phyloP scores from a whole-genome alignment of 1,140 invertebrate species.

The Heliconius himera region DNA sequence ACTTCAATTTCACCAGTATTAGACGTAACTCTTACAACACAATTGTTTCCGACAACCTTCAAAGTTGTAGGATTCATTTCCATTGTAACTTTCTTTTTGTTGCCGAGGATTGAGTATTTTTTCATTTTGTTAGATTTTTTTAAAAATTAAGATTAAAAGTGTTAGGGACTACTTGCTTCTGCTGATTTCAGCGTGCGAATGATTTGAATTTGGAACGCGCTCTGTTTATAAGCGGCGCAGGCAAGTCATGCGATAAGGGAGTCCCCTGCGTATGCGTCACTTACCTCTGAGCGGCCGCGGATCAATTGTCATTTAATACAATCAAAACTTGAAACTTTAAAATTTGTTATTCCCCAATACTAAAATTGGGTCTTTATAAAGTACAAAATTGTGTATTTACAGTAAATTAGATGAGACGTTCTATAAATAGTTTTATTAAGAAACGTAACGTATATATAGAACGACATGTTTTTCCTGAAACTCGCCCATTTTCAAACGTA shows the following conservation, averaged over 20 bases:
- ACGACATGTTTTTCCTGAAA: conserved; percentile 11
- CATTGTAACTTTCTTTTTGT: conserved; percentile 78
- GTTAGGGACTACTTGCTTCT: conserved; percentile 35
- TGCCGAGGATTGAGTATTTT: conserved; percentile 70
- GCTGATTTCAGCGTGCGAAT: conserved; percentile 50
- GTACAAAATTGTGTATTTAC: background rate
- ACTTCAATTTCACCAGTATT: conserved; percentile 75
- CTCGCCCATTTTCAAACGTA: background rate
- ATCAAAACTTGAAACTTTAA: background rate
- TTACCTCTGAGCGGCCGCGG: conserved; percentile 52
- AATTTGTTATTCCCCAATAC: conserved; percentile 47
- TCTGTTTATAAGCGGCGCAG: conserved; percentile 54
- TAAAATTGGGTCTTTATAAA: background rate
- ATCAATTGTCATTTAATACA: conserved; percentile 20
- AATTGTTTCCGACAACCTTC: conserved; percentile 71
- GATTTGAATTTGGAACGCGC: conserved; percentile 54
- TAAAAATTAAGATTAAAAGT: conserved; percentile 19
- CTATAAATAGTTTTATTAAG: conserved; percentile 7
- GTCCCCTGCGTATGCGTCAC: conserved; percentile 61
- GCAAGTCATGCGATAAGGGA: conserved; percentile 56
- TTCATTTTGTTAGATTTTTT: conserved; percentile 62
- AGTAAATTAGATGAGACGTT: background rate
- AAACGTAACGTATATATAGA: background rate
- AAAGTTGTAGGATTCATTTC: conserved; percentile 60
- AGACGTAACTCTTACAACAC: conserved; percentile 60